Conservation (phyloP, 53 echinoderm and acorn worm species). For the Arbacia lixula region DNA sequence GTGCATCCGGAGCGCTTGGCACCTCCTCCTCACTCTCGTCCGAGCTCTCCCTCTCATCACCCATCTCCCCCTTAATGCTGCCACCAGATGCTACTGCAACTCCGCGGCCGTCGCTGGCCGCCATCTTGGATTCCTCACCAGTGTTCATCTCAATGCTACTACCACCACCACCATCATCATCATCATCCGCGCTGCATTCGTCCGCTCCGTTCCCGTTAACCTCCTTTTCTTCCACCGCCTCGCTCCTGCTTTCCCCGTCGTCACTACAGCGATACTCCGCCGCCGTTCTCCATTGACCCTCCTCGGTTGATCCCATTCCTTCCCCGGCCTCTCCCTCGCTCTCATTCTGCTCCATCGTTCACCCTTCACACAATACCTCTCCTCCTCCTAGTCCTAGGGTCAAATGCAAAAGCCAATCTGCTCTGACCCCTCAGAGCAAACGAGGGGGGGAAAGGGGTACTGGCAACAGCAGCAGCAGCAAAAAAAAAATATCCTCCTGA, state of each 20-base stretch:
- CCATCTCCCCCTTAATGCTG: background rate
- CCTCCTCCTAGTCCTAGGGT: too few relatives aligned
- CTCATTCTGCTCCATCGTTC: conserved; percentile 39
- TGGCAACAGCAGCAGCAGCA: background rate
- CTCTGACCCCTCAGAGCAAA: too few relatives aligned
- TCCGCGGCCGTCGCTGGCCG: background rate
- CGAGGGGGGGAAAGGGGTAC: too few relatives aligned
- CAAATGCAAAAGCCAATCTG: too few relatives aligned
- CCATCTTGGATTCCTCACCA: conserved; percentile 6
- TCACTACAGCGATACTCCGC: background rate
- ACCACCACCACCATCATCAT: background rate
- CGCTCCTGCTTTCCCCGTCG: conserved; percentile 12
- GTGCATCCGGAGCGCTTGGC: background rate
- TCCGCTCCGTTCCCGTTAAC: background rate
- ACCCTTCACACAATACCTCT: background rate
- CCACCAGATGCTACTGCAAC: background rate
- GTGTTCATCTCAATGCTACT: background rate
- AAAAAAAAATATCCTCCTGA: conserved; percentile 17
- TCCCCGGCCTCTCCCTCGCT: too few relatives aligned
- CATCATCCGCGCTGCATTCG: background rate
- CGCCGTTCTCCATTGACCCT: conserved; percentile 5
- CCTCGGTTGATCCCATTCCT: too few relatives aligned
- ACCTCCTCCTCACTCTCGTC: background rate
- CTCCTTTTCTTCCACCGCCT: conserved; percentile 23
- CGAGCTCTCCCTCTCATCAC: background rate